Conservation (phyloP, 1,140 invertebrate species). For the Carcinoscorpius rotundicauda region DNA sequence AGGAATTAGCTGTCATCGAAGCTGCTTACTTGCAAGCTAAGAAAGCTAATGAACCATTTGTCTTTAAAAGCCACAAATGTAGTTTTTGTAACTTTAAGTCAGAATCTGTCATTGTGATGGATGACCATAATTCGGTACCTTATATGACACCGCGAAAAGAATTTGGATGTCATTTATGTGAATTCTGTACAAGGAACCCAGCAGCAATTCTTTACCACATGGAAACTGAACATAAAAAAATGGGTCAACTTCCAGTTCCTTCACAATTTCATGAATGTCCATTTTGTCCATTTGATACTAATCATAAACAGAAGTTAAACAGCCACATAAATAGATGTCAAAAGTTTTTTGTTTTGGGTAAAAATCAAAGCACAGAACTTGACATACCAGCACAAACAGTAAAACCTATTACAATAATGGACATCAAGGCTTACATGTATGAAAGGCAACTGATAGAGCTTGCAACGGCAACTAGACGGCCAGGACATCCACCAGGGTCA, state of each 20-base stretch:
- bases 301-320: slow-evolving; percentile 82
- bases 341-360: slow-evolving; percentile 77
- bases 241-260: slow-evolving; percentile 66
- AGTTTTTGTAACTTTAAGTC: slow-evolving; percentile 86
- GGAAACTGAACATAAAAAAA: slow-evolving; percentile 72
- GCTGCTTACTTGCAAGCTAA: slow-evolving; percentile 44
- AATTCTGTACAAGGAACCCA: slow-evolving; percentile 64
- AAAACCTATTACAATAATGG: slow-evolving; percentile 28
- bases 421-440: slow-evolving; percentile 24
- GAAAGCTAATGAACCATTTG: slow-evolving; percentile 59
- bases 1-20: slow-evolving; percentile 77
- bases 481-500: neutral
- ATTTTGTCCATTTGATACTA: slow-evolving; percentile 88
- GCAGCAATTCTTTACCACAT: slow-evolving; percentile 84
- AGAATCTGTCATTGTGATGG: slow-evolving; percentile 72
- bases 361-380: slow-evolving; percentile 64
- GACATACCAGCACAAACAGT: slow-evolving; percentile 90
- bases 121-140: slow-evolving; percentile 79
- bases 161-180: slow-evolving; percentile 65
- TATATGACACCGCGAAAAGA: slow-evolving; percentile 65
- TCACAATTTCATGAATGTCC: slow-evolving; percentile 79
- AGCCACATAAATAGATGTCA: slow-evolving; percentile 76
- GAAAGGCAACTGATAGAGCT: neutral
- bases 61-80: slow-evolving; percentile 66
- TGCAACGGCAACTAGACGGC: neutral